Evolutionary conservation across 92 coral and sea anemone genomes (phyloP).

Genomic region (Zoanthus sociatus): DNA sequence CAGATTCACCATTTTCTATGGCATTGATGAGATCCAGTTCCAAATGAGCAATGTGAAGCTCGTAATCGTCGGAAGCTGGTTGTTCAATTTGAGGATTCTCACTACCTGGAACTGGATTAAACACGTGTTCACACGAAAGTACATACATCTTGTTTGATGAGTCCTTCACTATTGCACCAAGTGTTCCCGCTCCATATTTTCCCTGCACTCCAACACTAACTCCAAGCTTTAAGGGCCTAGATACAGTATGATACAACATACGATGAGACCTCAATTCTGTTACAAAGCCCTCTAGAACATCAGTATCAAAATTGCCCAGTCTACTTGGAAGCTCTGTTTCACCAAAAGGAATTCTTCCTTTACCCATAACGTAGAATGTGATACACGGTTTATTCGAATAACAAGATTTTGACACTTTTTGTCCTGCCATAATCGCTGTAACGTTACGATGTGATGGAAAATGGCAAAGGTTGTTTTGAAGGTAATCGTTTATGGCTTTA

Average conservation of each 20-base stretch:
- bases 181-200: not conserved
- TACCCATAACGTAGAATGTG: conserved; percentile 55
- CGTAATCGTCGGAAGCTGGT: not conserved
- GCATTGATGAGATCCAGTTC: not conserved
- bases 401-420: too few species aligned
- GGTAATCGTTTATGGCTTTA: too few species aligned
- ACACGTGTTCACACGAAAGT: conserved; percentile 12
- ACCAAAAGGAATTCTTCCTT: conserved; percentile 63
- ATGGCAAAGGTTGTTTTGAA: too few species aligned
- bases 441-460: too few species aligned
- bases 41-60: not conserved
- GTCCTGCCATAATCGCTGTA: too few species aligned
- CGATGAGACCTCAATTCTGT: not conserved
- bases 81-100: not conserved
- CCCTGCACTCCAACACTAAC: conserved; percentile 1
- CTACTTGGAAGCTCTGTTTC: not conserved
- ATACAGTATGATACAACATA: not conserved
- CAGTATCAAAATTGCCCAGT: not conserved
- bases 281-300: conserved; percentile 7
- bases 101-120: not conserved
- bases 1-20: too few species aligned
- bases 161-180: too few species aligned
- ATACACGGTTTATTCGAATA: conserved; percentile 28
- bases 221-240: not conserved
- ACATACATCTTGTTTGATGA: not conserved